Evolutionary conservation across 2,797 vertebrate species (phyloP).

Genomic region (Peromyscus nudipes): DNA sequence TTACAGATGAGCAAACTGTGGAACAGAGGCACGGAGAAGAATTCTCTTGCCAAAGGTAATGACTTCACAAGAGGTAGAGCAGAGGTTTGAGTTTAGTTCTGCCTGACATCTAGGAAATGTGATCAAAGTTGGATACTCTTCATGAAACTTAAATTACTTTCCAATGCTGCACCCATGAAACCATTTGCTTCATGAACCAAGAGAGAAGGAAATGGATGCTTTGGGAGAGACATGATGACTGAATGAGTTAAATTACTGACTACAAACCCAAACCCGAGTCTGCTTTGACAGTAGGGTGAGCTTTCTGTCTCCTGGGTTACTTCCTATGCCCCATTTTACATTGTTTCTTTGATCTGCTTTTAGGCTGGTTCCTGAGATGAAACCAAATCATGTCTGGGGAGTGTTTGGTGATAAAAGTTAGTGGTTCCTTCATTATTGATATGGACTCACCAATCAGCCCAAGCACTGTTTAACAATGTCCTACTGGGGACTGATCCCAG

Average conservation of each 20-base stretch:
- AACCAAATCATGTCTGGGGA: background rate
- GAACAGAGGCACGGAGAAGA: background rate
- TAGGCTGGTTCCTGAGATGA: background rate
- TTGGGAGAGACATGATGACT: background rate
- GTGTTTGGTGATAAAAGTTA: background rate
- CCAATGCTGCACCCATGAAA: background rate
- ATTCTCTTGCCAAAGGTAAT: conserved; percentile 16
- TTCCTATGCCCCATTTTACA: background rate
- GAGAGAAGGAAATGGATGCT: background rate
- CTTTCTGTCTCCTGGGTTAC: background rate
- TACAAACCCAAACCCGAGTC: background rate
- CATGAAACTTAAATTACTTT: background rate
- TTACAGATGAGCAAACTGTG: background rate
- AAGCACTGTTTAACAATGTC: background rate
- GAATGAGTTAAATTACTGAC: background rate
- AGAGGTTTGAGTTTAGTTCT: conserved; percentile 33
- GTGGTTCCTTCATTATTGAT: background rate
- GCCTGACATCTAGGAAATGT: background rate
- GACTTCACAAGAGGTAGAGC: conserved; percentile 14
- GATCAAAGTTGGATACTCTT: background rate
- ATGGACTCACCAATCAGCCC: background rate
- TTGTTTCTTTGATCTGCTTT: background rate
- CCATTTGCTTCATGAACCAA: background rate
- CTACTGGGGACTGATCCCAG: background rate
- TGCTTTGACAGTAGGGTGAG: background rate